Base-by-base conservation (phyloP, 2,113 vertebrate genomes). In the Pitta sordida region DNA sequence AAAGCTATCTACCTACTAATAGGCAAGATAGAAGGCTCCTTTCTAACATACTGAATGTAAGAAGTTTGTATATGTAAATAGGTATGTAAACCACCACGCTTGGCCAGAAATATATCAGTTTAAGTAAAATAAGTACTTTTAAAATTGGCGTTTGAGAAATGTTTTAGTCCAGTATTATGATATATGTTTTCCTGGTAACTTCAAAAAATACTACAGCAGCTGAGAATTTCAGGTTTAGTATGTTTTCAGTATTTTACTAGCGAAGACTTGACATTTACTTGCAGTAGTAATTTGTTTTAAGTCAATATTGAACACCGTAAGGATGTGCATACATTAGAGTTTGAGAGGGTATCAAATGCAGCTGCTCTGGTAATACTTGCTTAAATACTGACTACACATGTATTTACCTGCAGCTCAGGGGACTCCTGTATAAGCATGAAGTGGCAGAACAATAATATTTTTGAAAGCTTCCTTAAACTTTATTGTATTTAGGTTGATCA, bases 271-370 rank as follows among this genome's bases (percentile, higher is more conserved):
- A 85, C 93, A 83, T 94, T 94, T 95, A 56, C 84, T 90, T 91
- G 63, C 29, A 37, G 78, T 44, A 81, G 68, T 89, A 86, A 80
- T 94, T 84, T 94, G 65, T 92, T 94, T 51, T 74, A 95, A 94
- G 67, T 95, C 95, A 91, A 87, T 96, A 91, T 93, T 88, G 82
- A 93, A 63, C 79, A 41, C 48, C 49, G 39, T 84, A 90, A 92
- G 85, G 79, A 64, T 91, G 63, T 94, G 64, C 79, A 83, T 90
- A 90, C 64, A 68, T 65, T 91, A 37, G 13, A 56, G 71, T 89
- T 94, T 83, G 82, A 88, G 67, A 80, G 84, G 87, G 46, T 91
- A 83, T 95, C 87, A 63, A 70, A 53, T 71, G 43, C 64, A 88
- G 68, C 69, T 0, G 1, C 71, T 83, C 60, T 90, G 71, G 17